Evolutionary conservation across 1,140 invertebrate species (phyloP).

Genomic region (Cecropterus lyciades): DNA sequence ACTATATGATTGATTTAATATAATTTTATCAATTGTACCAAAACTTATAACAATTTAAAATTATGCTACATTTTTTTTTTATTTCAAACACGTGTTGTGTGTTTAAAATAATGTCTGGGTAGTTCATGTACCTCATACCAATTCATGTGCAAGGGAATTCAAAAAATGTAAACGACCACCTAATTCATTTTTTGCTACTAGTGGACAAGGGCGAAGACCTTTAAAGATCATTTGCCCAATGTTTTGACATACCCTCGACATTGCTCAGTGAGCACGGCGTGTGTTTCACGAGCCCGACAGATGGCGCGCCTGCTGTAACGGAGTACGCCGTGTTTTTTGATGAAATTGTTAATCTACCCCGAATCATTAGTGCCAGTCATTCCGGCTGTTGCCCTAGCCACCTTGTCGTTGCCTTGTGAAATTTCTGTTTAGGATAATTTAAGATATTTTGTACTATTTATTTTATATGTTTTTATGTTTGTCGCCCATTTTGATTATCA

Average conservation of each 20-base stretch:
- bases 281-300: slow-evolving; percentile 14
- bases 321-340: slow-evolving; percentile 29
- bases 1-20: too few species aligned
- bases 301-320: slow-evolving; percentile 19
- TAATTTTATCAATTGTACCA: too few species aligned
- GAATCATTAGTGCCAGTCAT: slow-evolving; percentile 33
- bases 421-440: slow-evolving; percentile 10
- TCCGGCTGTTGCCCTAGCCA: slow-evolving; percentile 31
- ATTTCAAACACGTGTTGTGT: too few species aligned
- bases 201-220: slow-evolving; percentile 23
- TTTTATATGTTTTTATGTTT: neutral
- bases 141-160: neutral
- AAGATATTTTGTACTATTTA: neutral
- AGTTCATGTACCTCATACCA: neutral
- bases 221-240: slow-evolving; percentile 27
- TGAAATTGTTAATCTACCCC: slow-evolving; percentile 15
- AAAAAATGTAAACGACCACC: slow-evolving; percentile 5
- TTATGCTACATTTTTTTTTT: too few species aligned
- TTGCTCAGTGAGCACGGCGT: slow-evolving; percentile 29
- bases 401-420: slow-evolving; percentile 7
- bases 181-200: slow-evolving; percentile 19
- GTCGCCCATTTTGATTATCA: neutral
- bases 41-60: too few species aligned
- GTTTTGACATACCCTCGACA: slow-evolving; percentile 24
- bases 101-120: too few species aligned